Percentiles rank a stretch among this genome's conserved stretches.
phyloP scores from a whole-genome alignment of 2,797 vertebrate species.

The Molossus molossus region DNA sequence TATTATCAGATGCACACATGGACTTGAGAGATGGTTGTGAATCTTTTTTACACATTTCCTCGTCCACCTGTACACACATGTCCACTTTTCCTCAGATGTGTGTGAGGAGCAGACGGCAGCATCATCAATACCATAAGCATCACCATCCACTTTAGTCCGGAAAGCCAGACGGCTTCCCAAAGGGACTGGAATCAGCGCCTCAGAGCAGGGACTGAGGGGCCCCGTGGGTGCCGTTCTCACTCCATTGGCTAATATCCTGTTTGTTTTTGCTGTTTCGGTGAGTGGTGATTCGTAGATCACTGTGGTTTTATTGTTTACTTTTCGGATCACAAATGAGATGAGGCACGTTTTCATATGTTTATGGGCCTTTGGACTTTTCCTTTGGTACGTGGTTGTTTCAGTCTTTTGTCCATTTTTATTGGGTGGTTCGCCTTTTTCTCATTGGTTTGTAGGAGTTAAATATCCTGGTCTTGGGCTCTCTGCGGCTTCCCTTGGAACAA shows the following conservation, averaged over 20 bases:
- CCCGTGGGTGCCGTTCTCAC: background rate
- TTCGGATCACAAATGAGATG: background rate
- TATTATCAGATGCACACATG: background rate
- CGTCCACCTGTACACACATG: background rate
- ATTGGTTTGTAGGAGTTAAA: background rate
- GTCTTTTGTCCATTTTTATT: background rate
- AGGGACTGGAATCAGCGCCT: background rate
- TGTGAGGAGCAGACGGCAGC: background rate
- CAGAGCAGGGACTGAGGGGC: background rate
- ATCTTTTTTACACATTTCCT: background rate
- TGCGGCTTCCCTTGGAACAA: background rate
- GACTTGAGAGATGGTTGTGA: background rate
- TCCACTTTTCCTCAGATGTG: background rate
- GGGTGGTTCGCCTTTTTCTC: constrained; percentile 19
- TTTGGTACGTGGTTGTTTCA: background rate
- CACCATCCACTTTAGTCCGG: too few relatives aligned
- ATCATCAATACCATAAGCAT: background rate
- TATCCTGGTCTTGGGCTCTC: background rate
- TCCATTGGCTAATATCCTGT: background rate
- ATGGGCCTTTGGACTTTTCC: background rate
- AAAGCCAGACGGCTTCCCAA: background rate
- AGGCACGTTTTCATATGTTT: background rate
- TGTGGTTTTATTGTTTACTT: background rate
- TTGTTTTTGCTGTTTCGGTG: background rate
- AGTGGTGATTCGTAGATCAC: background rate